These are phyloP conservation scores for Euplagia quadripunctaria DNA, from an alignment of 2,888 invertebrate species.

Conservation along the genomic window DNA sequence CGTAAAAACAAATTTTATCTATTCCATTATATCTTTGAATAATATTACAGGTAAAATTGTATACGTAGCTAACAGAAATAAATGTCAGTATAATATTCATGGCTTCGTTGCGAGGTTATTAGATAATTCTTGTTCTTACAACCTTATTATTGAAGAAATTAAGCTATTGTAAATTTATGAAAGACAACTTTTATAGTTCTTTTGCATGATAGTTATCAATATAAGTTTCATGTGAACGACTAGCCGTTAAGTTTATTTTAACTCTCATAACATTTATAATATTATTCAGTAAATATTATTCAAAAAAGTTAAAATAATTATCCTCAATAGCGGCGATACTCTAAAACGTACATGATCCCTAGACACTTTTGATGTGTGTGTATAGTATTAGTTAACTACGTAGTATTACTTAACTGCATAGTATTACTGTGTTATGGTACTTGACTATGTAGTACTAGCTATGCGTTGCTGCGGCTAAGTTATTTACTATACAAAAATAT, in stretches of 20 bases:
- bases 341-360: too few species aligned
- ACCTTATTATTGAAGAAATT: slow-evolving; percentile 26
- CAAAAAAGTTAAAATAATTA: too few species aligned
- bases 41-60: slow-evolving; percentile 22
- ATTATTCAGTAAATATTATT: background rate
- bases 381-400: too few species aligned
- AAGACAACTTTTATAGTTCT: slow-evolving; percentile 23
- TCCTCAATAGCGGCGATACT: too few species aligned
- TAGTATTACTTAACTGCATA: too few species aligned
- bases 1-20: slow-evolving; percentile 5
- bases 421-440: too few species aligned
- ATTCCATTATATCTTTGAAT: background rate
- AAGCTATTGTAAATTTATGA: slow-evolving; percentile 18
- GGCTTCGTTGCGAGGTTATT: background rate
- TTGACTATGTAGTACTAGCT: too few species aligned
- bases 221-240: background rate
- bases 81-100: slow-evolving; percentile 17
- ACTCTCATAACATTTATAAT: background rate
- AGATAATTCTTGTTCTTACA: slow-evolving; percentile 7
- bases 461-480: too few species aligned
- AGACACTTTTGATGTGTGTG: too few species aligned
- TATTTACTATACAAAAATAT: too few species aligned
- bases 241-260: slow-evolving; percentile 10
- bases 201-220: slow-evolving; percentile 24
- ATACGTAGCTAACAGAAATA: slow-evolving; percentile 16